Conservation (phyloP, 23 tunicate genomes). For the Trididemnum miniatum region DNA sequence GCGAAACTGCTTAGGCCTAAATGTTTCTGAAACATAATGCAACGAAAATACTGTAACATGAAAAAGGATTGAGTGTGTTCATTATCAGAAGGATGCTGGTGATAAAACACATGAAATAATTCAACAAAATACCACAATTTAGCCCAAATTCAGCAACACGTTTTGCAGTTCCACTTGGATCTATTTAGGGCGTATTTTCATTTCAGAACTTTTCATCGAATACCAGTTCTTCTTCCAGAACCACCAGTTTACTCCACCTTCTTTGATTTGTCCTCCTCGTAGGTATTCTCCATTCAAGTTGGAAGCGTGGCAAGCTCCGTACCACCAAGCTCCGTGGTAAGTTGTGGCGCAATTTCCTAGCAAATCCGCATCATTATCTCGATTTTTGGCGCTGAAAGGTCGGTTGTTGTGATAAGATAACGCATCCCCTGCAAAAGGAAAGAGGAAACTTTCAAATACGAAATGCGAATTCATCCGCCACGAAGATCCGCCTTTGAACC, state of each 20-base stretch:
- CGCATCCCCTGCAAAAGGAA: slow-evolving; percentile 27
- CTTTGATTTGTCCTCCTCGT: slow-evolving; percentile 1
- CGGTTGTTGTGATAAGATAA: slow-evolving; percentile 26
- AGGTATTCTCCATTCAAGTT: slow-evolving; percentile 40
- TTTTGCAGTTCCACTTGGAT: background rate
- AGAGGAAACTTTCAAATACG: too few relatives aligned
- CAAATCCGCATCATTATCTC: slow-evolving; percentile 23
- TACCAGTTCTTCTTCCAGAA: slow-evolving; percentile 9
- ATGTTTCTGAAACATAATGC: too few relatives aligned
- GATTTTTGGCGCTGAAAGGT: slow-evolving; percentile 34
- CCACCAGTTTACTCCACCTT: slow-evolving; percentile 17
- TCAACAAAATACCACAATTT: too few relatives aligned
- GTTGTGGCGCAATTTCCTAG: slow-evolving; percentile 13
- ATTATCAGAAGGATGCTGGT: too few relatives aligned
- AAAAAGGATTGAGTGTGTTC: too few relatives aligned
- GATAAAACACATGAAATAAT: too few relatives aligned
- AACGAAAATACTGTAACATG: too few relatives aligned
- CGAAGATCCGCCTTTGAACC: too few relatives aligned
- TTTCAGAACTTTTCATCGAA: slow-evolving; percentile 12
- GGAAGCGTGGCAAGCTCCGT: slow-evolving; percentile 25
- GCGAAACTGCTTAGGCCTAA: too few relatives aligned
- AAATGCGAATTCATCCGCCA: too few relatives aligned
- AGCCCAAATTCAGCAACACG: too few relatives aligned
- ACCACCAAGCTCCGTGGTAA: slow-evolving; percentile 56
- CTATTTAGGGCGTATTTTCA: slow-evolving; percentile 34